These are phyloP conservation scores for Geophilus truncorum DNA, from an alignment of 2,888 invertebrate species.

Conservation along the genomic window DNA sequence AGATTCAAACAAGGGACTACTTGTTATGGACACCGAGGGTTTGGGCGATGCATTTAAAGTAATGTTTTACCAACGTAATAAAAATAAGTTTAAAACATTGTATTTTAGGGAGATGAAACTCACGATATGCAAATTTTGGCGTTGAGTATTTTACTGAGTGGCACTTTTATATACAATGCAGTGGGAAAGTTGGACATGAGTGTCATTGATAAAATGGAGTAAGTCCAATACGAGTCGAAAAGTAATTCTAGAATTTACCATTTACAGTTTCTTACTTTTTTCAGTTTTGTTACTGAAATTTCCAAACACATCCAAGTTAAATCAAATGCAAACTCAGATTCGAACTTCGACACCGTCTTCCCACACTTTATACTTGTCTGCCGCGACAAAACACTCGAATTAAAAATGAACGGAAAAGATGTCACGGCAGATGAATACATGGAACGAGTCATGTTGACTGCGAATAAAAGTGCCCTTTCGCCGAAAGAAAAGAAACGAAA, in stretches of 20 bases:
- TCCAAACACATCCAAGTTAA: constrained; percentile 3
- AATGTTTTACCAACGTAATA: too few relatives aligned
- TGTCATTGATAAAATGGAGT: background rate
- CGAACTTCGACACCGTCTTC: background rate
- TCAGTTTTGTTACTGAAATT: constrained; percentile 25
- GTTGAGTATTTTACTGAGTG: background rate
- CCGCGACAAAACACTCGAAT: background rate
- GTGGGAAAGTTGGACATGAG: background rate
- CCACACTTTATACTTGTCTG: background rate
- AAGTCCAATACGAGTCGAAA: too few relatives aligned
- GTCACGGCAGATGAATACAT: constrained; percentile 12
- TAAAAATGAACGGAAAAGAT: background rate
- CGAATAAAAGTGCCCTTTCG: background rate
- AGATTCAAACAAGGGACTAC: background rate
- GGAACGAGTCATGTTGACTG: background rate
- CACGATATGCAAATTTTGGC: background rate
- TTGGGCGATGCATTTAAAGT: background rate
- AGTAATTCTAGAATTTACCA: too few relatives aligned
- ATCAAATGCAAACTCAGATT: background rate
- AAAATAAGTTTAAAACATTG: too few relatives aligned
- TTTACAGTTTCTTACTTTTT: too few relatives aligned
- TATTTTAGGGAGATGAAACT: background rate
- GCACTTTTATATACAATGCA: background rate
- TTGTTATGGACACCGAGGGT: constrained; percentile 25
- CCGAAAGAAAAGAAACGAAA: background rate